These are phyloP conservation scores for Hippoglossus hippoglossus DNA, from an alignment of 2,797 vertebrate genomes.

Conservation along the genomic window DNA sequence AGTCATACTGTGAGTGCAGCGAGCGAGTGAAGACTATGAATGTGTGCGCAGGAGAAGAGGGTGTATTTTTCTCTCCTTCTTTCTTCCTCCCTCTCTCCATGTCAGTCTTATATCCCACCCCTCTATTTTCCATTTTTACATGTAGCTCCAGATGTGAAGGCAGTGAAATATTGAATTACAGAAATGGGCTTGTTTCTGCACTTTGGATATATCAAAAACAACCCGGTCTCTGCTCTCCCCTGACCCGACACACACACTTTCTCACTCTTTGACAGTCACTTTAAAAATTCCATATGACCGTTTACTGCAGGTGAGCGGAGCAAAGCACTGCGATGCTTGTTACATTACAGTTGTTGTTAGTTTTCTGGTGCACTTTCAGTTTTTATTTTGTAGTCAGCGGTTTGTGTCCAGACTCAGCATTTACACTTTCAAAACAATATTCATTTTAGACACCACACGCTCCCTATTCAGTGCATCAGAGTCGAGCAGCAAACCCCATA, in stretches of 20 bases:
- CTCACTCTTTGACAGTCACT: conserved; percentile 49
- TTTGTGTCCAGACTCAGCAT: background rate
- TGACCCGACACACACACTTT: conserved; percentile 60
- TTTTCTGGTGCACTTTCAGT: background rate
- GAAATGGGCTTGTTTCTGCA: conserved; percentile 85
- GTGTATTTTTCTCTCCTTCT: conserved; percentile 79
- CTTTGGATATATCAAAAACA: conserved; percentile 85
- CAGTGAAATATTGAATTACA: conserved; percentile 89
- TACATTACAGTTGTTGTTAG: background rate
- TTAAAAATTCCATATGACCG: conserved; percentile 19
- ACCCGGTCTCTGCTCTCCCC: conserved; percentile 70
- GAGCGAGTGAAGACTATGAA: conserved; percentile 68
- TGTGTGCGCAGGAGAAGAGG: conserved; percentile 75
- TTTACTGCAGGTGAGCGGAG: conserved; percentile 17
- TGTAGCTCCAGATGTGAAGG: conserved; percentile 87
- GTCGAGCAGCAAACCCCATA: conserved; percentile 10
- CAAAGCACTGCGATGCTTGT: background rate
- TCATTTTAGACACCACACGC: conserved; percentile 5
- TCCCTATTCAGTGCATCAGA: background rate
- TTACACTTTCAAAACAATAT: background rate
- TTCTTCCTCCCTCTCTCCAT: conserved; percentile 76
- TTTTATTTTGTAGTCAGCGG: background rate
- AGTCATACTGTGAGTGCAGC: conserved; percentile 60
- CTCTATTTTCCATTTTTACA: conserved; percentile 86
- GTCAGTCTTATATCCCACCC: conserved; percentile 83